These are phyloP conservation scores for Trichosurus vulpecula DNA, from an alignment of 2,797 vertebrate genomes.

Conservation along the genomic window DNA sequence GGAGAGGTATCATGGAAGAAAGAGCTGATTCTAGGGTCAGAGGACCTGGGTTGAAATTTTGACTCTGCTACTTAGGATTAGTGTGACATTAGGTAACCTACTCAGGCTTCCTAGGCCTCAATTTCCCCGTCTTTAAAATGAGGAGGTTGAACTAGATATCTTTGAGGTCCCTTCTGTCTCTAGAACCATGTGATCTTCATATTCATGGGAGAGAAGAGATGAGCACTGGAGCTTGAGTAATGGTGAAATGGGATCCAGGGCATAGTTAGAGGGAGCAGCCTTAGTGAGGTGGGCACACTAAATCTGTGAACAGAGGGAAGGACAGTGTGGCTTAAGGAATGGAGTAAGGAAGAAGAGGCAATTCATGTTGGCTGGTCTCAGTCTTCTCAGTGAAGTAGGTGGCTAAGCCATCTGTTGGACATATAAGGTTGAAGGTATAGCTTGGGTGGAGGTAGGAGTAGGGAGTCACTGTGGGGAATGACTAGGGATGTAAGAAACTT, in stretches of 20 bases:
- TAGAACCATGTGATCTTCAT: background rate
- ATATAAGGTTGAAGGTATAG: background rate
- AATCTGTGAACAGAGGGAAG: background rate
- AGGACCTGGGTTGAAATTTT: too few relatives aligned
- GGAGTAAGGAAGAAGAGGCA: background rate
- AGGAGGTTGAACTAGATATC: background rate
- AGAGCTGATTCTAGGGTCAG: too few relatives aligned
- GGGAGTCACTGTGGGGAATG: background rate
- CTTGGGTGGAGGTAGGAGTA: background rate
- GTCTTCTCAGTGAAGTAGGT: background rate
- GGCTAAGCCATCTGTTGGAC: background rate
- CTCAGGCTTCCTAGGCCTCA: background rate
- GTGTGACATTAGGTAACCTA: background rate
- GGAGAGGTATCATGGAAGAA: too few relatives aligned
- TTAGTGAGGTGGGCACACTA: background rate
- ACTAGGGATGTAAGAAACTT: background rate
- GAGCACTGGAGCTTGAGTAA: background rate
- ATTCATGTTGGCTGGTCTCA: background rate
- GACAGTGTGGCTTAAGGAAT: background rate
- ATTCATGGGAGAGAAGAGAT: background rate
- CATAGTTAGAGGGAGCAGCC: background rate
- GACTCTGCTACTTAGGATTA: background rate
- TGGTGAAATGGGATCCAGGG: background rate
- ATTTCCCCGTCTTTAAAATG: too few relatives aligned
- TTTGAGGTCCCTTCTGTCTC: background rate